A percentile compares a stretch with the other conserved stretches of the same genome.
Evolutionary conservation across 2,797 vertebrate species (phyloP).

Genomic region (Pantherophis vulpinus): DNA sequence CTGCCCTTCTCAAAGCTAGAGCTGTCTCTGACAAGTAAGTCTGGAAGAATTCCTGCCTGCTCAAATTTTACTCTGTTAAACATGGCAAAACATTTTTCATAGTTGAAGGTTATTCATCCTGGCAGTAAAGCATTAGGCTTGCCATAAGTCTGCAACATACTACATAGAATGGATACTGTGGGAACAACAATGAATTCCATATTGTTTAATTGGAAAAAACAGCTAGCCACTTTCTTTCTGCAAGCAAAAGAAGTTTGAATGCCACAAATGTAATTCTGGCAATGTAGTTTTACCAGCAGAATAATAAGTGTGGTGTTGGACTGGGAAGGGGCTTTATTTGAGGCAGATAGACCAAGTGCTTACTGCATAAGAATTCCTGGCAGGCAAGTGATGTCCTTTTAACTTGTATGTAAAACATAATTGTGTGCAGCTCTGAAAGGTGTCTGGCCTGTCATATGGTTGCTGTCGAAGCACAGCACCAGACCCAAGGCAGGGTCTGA

Average conservation of each 20-base stretch:
- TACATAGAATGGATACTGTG: constrained; percentile 31
- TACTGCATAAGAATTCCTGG: constrained; percentile 46
- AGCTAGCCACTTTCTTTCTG: constrained; percentile 34
- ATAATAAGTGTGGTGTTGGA: not conserved
- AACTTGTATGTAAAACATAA: constrained; percentile 44
- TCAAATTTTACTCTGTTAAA: constrained; percentile 4
- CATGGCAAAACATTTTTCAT: constrained; percentile 40
- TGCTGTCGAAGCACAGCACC: constrained; percentile 26
- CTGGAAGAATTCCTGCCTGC: constrained; percentile 36
- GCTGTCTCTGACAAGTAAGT: constrained; percentile 99
- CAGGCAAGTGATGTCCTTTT: constrained; percentile 45
- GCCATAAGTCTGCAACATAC: constrained; percentile 18
- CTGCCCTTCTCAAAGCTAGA: constrained; percentile 96
- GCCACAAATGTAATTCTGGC: constrained; percentile 1
- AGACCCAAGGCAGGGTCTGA: constrained; percentile 44
- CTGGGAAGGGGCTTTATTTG: constrained; percentile 18
- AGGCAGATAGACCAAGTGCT: constrained; percentile 56
- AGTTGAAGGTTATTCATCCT: constrained; percentile 31
- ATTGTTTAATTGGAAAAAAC: constrained; percentile 28
- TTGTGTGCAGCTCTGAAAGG: constrained; percentile 48
- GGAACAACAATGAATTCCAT: constrained; percentile 47
- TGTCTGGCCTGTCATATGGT: constrained; percentile 33
- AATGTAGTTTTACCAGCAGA: constrained; percentile 31
- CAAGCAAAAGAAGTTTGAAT: constrained; percentile 41
- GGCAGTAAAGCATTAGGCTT: constrained; percentile 46